A percentile compares a stretch with the other conserved stretches of the same genome.
phyloP scores from a whole-genome alignment of 2,797 vertebrate species.

The Malurus leucopterus region DNA sequence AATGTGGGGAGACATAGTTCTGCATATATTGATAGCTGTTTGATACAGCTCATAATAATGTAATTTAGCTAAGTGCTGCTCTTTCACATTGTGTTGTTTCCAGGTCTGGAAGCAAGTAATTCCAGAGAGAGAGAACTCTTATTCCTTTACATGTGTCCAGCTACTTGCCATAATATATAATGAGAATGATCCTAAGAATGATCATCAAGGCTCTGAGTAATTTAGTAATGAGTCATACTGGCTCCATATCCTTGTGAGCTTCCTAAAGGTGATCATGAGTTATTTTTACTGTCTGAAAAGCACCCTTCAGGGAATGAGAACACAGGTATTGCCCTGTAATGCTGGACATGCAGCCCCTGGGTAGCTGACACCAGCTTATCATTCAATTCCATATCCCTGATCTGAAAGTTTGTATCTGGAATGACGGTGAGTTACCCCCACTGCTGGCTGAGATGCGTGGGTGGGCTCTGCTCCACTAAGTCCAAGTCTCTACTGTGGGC shows the following conservation, averaged over 20 bases:
- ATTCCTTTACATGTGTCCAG: neutral
- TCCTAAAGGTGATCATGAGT: neutral
- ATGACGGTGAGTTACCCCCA: neutral
- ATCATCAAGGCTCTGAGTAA: neutral
- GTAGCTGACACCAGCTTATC: neutral
- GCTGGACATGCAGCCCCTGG: neutral
- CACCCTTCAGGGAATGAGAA: neutral
- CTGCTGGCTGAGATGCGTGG: neutral
- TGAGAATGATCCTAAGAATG: neutral
- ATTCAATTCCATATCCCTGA: neutral
- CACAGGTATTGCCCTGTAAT: neutral
- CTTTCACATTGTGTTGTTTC: neutral
- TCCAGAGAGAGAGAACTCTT: neutral
- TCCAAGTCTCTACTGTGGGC: neutral
- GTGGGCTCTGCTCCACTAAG: neutral
- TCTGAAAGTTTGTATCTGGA: neutral
- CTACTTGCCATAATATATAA: neutral
- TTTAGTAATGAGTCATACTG: neutral
- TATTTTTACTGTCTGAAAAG: neutral
- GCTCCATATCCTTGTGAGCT: neutral
- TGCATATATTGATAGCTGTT: neutral
- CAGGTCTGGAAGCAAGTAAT: neutral
- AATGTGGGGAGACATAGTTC: neutral
- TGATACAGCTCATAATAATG: neutral
- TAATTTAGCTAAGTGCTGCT: neutral